A percentile compares a stretch with the other conserved stretches of the same genome.
phyloP scores from a whole-genome alignment of 2,888 invertebrate genomes.

The Epinotia brunnichana region DNA sequence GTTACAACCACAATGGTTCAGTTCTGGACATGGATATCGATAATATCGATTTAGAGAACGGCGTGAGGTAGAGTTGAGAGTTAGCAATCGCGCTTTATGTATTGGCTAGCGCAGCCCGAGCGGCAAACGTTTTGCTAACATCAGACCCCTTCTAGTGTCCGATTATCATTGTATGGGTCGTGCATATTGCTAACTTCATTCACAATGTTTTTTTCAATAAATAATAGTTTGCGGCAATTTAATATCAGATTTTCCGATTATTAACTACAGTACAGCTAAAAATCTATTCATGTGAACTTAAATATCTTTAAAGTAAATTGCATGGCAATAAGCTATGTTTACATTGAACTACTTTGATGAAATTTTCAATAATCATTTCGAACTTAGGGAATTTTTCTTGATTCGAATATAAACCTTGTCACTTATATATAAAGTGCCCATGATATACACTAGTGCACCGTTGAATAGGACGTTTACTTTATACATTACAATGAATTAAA shows the following conservation, averaged over 20 bases:
- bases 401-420: no score
- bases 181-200: neutral
- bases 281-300: neutral
- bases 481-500: slow-evolving; percentile 76
- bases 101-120: neutral
- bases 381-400: no score
- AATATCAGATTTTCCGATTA: no score
- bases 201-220: neutral
- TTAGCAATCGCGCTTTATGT: slow-evolving; percentile 51
- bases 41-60: slow-evolving; percentile 53
- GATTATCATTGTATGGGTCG: slow-evolving; percentile 11
- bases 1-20: slow-evolving; percentile 12
- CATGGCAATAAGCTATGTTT: neutral
- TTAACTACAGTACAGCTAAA: neutral
- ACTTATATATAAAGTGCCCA: no score
- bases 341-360: slow-evolving; percentile 70
- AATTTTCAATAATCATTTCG: slow-evolving; percentile 75
- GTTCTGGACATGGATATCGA: slow-evolving; percentile 16
- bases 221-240: no score
- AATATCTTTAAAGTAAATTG: neutral
- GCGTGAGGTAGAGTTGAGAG: slow-evolving; percentile 63
- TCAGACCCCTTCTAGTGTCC: neutral
- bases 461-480: no score
- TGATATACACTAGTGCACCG: no score
- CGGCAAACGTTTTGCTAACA: slow-evolving; percentile 10